These are phyloP conservation scores for Drosophila anomalata DNA, from an alignment of 2,888 invertebrate genomes.

Conservation along the genomic window DNA sequence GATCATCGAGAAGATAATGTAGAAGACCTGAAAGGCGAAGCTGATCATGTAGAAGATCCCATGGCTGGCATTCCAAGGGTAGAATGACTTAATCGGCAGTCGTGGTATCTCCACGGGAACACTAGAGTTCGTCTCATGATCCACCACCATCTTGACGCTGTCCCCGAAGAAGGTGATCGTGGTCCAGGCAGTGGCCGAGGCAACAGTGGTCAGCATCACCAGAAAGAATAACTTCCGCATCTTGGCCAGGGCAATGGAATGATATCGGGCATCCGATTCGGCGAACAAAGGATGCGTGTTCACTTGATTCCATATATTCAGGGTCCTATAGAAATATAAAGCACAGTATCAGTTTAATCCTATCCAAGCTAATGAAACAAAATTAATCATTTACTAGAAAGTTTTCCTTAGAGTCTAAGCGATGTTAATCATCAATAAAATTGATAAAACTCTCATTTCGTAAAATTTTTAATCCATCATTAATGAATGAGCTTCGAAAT, in stretches of 20 bases:
- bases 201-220: slow-evolving; percentile 86
- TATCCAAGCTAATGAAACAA: not conserved
- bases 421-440: not conserved
- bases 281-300: slow-evolving; percentile 93
- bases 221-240: slow-evolving; percentile 90
- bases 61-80: slow-evolving; percentile 90
- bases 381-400: not conserved
- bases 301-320: slow-evolving; percentile 93
- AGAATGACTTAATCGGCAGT: slow-evolving; percentile 90
- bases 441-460: not conserved
- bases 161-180: slow-evolving; percentile 92
- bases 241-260: slow-evolving; percentile 89
- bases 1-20: slow-evolving; percentile 87
- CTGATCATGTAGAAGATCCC: slow-evolving; percentile 88
- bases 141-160: slow-evolving; percentile 87
- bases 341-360: no score
- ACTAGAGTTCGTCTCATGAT: slow-evolving; percentile 90
- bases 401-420: not conserved
- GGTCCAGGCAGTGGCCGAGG: slow-evolving; percentile 89
- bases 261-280: slow-evolving; percentile 91
- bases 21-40: slow-evolving; percentile 89
- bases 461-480: not conserved
- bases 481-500: not conserved
- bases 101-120: slow-evolving; percentile 89
- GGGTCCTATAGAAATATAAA: slow-evolving; percentile 85